A percentile compares a stretch with the other conserved stretches of the same genome.
These are phyloP conservation scores for Rhyacophila brunnea DNA, from an alignment of 1,140 invertebrate species.

Conservation along the genomic window DNA sequence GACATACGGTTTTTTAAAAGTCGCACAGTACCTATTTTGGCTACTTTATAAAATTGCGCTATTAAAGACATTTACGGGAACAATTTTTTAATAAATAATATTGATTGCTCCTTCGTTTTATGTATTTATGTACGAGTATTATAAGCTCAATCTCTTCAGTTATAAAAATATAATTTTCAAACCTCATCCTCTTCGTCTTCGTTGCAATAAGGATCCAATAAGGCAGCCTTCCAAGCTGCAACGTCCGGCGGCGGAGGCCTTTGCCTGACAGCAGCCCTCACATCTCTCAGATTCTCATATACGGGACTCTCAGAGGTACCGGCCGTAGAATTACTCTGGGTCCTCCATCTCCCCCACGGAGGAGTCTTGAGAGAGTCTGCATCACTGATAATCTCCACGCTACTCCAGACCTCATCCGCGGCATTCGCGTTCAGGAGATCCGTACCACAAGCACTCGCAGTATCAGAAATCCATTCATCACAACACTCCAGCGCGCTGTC, in stretches of 20 bases:
- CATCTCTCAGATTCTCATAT: conserved; percentile 43
- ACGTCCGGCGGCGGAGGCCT: conserved; percentile 50
- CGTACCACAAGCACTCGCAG: conserved; percentile 4
- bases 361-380: conserved; percentile 22
- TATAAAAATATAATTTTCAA: no score
- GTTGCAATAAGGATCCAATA: conserved; percentile 49
- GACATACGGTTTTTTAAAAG: no score
- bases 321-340: conserved; percentile 40
- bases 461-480: no score
- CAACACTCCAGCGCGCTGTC: conserved; percentile 35
- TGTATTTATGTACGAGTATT: no score
- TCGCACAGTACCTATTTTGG: no score
- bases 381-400: conserved; percentile 25
- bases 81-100: no score
- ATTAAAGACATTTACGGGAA: no score
- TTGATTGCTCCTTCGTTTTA: no score
- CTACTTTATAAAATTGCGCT: no score
- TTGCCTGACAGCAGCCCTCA: conserved; percentile 37
- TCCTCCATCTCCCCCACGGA: conserved; percentile 33
- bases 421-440: conserved; percentile 33
- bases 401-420: conserved; percentile 12
- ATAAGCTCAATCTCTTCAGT: no score
- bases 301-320: conserved; percentile 46
- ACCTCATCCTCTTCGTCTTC: conserved; percentile 56
- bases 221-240: conserved; percentile 49